Base-by-base conservation (phyloP, 30 jellyfish, hydroid and myxozoan genomes). In the Hydractinia symbiolongicarpus region DNA sequence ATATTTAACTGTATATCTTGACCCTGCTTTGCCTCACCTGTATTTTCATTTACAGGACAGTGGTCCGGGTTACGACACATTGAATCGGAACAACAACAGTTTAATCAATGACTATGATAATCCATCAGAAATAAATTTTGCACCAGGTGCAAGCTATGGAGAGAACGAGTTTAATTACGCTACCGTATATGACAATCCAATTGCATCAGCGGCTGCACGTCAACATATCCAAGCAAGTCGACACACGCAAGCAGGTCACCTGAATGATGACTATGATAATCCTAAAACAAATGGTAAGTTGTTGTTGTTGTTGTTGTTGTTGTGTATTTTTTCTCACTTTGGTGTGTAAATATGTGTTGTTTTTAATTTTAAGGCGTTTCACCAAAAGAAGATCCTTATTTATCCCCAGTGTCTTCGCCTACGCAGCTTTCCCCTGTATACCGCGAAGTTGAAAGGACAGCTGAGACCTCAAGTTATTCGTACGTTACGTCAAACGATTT, bases 161-260 rank as follows among this genome's bases (percentile, higher is more conserved):
- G 40, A 64, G 52, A 13, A 64, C 74, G 44, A 53, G 58, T 64
- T 61, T n/a, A 80, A 75, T 7, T 85, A 66, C 62, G 93, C 96
- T 13, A 93, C 97, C 15, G 89, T 90, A 5, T 90, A 81, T 85
- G 97, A 90, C 79, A 90, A 90, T 77, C 97, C 97, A 1, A 86
- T 90, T 86, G 95, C 97, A 50, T 79, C 89, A 6, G 89, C 96
- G 5, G 58, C 89, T 4, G 58, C 91, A 30, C 90, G 76, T n/a
- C 74, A 69, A 9, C 81, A 76, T 44, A 55, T 81, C 52, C 71
- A 66, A 74, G 69, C 56, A 40, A 86, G 68, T 60, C 61, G 72
- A 86, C 19, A 64, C 4, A 64, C 9, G 7, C 78, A 17, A 78
- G 76, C 40, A 21, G 80, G 61, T n/a, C 13, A 62, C 7, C 40